These are phyloP conservation scores for Drosophila nigricruria DNA, from an alignment of 2,888 invertebrate genomes.

Conservation along the genomic window DNA sequence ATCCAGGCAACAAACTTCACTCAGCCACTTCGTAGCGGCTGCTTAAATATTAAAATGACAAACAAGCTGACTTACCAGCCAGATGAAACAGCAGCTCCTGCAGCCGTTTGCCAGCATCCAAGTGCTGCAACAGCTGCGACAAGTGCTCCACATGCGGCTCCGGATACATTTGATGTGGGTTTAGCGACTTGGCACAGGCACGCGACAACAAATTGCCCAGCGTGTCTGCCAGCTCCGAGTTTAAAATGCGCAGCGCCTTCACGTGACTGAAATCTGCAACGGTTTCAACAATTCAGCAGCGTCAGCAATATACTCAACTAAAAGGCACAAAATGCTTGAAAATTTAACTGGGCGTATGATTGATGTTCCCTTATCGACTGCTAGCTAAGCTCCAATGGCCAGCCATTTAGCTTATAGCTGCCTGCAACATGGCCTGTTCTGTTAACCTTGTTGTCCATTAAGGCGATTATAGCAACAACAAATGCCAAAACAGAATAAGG, in stretches of 20 bases:
- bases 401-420: conserved; percentile 36
- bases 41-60: conserved; percentile 72
- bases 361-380: conserved; percentile 32
- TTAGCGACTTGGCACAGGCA: conserved; percentile 91
- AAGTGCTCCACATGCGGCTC: conserved; percentile 86
- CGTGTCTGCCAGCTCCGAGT: conserved; percentile 96
- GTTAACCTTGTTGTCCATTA: conserved; percentile 35
- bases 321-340: conserved; percentile 4
- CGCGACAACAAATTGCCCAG: conserved; percentile 95
- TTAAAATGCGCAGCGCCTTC: conserved; percentile 91
- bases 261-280: conserved; percentile 92
- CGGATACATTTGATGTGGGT: conserved; percentile 92
- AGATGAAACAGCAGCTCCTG: conserved; percentile 87
- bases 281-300: conserved; percentile 6
- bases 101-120: conserved; percentile 86
- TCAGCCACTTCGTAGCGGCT: conserved; percentile 44
- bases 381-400: conserved; percentile 18
- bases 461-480: conserved; percentile 39
- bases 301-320: not conserved
- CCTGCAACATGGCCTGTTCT: conserved; percentile 21
- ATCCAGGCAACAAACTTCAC: conserved; percentile 31
- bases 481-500: conserved; percentile 24
- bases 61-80: conserved; percentile 86
- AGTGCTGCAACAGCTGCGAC: conserved; percentile 83
- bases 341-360: conserved; percentile 27